These are phyloP conservation scores for Toxotes chatareus DNA, from an alignment of 2,113 vertebrate species.

Conservation along the genomic window DNA sequence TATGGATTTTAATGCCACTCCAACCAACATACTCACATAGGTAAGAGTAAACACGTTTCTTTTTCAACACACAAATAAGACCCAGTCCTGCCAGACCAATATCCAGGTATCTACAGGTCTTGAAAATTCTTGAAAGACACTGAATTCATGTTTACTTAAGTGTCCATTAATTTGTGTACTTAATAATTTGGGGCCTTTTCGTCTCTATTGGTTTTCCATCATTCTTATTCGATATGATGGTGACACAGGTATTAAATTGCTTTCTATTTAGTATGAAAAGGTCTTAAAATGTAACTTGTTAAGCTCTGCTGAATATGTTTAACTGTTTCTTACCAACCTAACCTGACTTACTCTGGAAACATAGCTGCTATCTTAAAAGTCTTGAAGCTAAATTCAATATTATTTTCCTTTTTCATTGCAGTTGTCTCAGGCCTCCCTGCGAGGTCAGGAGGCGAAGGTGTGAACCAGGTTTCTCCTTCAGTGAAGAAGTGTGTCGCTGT, in stretches of 20 bases:
- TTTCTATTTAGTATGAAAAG: too few species aligned
- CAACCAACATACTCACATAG: background rate
- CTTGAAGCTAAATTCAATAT: constrained; percentile 4
- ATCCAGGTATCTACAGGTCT: too few species aligned
- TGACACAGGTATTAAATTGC: too few species aligned
- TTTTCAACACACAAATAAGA: background rate
- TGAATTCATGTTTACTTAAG: too few species aligned
- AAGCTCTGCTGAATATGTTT: background rate
- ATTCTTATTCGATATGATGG: too few species aligned
- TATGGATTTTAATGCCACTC: background rate
- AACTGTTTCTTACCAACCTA: background rate
- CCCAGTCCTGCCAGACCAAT: background rate
- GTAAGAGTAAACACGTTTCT: background rate
- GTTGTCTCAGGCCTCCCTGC: constrained; percentile 92
- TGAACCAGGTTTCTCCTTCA: constrained; percentile 90
- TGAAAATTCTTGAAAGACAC: too few species aligned
- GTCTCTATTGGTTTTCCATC: too few species aligned
- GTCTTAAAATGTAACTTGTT: too few species aligned
- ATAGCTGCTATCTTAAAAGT: background rate
- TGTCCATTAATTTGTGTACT: too few species aligned
- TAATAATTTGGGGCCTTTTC: too few species aligned
- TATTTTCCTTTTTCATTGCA: constrained; percentile 51
- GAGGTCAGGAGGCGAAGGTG: constrained; percentile 87
- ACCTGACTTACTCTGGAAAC: background rate
- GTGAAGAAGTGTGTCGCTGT: constrained; percentile 96